phyloP scores from a whole-genome alignment of 2,113 vertebrate species.

The Platichthys flesus region DNA sequence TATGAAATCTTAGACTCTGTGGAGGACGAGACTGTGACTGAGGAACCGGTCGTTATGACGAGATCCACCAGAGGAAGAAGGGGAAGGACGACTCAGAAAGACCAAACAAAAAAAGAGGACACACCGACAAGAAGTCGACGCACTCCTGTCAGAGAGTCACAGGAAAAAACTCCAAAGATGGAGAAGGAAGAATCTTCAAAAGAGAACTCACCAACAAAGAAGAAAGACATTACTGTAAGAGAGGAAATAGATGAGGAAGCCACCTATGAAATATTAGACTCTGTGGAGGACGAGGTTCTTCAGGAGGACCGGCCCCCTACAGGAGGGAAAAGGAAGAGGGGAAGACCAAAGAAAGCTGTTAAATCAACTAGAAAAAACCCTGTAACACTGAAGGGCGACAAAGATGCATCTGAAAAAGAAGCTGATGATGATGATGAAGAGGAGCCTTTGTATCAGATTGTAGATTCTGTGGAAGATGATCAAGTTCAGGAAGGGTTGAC shows the following conservation, averaged over 20 bases:
- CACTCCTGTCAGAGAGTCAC: slow-evolving; percentile 33
- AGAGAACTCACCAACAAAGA: slow-evolving; percentile 7
- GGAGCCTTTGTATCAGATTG: slow-evolving; percentile 21
- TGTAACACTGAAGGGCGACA: too few relatives aligned
- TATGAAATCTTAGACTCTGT: slow-evolving; percentile 59
- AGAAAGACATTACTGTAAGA: background rate
- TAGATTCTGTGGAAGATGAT: slow-evolving; percentile 62
- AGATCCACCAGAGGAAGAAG: slow-evolving; percentile 50
- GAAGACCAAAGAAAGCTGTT: background rate
- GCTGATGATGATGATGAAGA: background rate
- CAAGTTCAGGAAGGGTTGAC: slow-evolving; percentile 21
- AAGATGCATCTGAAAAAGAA: too few relatives aligned
- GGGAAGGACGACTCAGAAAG: background rate
- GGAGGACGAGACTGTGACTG: slow-evolving; percentile 12
- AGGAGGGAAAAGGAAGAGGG: background rate
- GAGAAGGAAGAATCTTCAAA: background rate
- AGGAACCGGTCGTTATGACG: background rate
- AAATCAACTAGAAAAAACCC: background rate
- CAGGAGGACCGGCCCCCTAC: background rate
- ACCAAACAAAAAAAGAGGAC: slow-evolving; percentile 1
- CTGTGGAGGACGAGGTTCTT: slow-evolving; percentile 20
- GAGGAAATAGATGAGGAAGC: slow-evolving; percentile 28
- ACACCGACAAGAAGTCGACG: slow-evolving; percentile 20
- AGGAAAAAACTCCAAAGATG: background rate
- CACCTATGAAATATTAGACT: slow-evolving; percentile 22